phyloP scores from a whole-genome alignment of 2,888 invertebrate species.

The Lochmaea crataegi region DNA sequence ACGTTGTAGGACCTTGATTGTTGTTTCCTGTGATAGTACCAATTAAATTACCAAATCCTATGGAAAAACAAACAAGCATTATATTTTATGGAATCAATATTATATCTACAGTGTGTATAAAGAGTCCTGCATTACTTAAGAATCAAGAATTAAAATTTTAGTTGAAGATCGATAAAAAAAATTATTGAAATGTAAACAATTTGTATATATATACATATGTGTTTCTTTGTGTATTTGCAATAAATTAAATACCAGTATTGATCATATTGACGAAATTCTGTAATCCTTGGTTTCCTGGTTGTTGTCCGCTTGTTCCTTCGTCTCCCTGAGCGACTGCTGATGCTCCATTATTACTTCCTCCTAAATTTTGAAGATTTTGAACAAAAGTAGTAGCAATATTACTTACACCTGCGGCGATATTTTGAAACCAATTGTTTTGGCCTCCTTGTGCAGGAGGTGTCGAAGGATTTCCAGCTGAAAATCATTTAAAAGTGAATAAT shows the following conservation, averaged over 20 bases:
- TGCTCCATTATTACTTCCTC: constrained; percentile 26
- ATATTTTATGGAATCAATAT: too few species aligned
- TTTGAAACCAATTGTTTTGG: constrained; percentile 46
- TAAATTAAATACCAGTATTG: constrained; percentile 45
- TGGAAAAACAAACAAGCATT: constrained; percentile 32
- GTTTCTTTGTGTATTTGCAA: constrained; percentile 1
- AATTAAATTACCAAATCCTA: constrained; percentile 49
- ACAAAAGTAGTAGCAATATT: constrained; percentile 46
- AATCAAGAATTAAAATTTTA: too few species aligned
- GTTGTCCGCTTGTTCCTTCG: constrained; percentile 25
- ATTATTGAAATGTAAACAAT: too few species aligned
- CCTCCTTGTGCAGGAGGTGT: constrained; percentile 15
- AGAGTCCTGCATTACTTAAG: too few species aligned
- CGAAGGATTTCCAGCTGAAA: not conserved
- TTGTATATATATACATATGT: too few species aligned
- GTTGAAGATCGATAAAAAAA: too few species aligned
- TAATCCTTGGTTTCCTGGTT: constrained; percentile 41
- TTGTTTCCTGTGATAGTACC: constrained; percentile 41
- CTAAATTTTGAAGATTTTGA: constrained; percentile 42
- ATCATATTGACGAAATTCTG: constrained; percentile 49
- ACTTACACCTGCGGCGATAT: constrained; percentile 44
- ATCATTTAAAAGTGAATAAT: not conserved
- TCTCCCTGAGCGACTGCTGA: constrained; percentile 32
- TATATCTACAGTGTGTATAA: not conserved
- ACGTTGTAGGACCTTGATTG: constrained; percentile 36